phyloP scores from a whole-genome alignment of 2,797 vertebrate genomes.

The Picus viridis region DNA sequence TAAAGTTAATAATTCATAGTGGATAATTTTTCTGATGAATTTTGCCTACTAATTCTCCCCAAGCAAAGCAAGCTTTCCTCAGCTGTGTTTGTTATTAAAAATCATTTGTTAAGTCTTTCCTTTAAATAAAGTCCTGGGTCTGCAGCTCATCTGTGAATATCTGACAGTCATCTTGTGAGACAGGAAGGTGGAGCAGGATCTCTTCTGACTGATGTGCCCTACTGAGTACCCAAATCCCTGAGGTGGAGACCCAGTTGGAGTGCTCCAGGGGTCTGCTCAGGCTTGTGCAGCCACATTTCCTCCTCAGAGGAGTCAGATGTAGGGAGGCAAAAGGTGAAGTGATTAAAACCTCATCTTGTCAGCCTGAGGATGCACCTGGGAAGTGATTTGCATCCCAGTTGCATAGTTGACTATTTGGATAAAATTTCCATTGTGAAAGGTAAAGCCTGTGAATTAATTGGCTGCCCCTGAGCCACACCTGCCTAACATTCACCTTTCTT shows the following conservation, averaged over 20 bases:
- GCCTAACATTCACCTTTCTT: background rate
- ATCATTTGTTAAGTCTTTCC: background rate
- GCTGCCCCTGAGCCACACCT: background rate
- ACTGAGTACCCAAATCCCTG: background rate
- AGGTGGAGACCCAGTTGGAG: background rate
- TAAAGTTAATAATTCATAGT: background rate
- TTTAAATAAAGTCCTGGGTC: background rate
- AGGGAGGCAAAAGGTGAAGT: background rate
- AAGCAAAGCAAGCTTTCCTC: background rate
- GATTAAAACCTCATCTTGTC: background rate
- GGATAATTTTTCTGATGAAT: background rate
- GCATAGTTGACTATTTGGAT: background rate
- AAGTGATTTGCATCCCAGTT: background rate
- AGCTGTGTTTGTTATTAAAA: background rate
- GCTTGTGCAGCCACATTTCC: rapidly evolving
- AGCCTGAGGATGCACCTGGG: background rate
- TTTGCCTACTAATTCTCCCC: background rate
- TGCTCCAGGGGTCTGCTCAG: background rate
- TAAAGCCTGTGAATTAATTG: background rate
- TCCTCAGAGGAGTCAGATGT: background rate
- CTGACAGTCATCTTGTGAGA: background rate
- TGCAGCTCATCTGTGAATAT: background rate
- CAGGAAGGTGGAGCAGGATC: background rate
- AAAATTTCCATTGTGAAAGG: background rate
- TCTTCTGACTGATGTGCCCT: background rate